phyloP scores from a whole-genome alignment of 2,113 vertebrate species.

The Microcebus murinus region DNA sequence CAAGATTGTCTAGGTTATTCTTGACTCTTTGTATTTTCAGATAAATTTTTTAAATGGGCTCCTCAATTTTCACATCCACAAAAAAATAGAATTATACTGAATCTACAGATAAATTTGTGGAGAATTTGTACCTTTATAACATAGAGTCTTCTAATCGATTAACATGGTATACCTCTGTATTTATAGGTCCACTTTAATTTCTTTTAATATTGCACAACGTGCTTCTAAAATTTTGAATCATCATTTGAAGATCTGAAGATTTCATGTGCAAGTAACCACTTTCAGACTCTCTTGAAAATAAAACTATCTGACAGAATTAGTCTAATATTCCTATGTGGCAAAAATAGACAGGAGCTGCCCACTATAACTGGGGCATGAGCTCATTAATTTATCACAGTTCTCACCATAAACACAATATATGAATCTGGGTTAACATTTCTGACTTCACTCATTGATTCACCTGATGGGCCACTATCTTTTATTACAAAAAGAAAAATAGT shows the following conservation, averaged over 20 bases:
- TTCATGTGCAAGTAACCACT: not conserved
- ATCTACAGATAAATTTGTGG: not conserved
- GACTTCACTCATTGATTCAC: not conserved
- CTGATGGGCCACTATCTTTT: not conserved
- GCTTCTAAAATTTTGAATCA: not conserved
- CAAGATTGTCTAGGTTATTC: not conserved
- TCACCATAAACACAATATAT: not conserved
- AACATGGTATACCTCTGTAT: not conserved
- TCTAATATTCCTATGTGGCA: not conserved
- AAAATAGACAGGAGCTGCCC: not conserved
- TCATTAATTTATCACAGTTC: not conserved
- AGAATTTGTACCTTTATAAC: not conserved
- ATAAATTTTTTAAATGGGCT: not conserved
- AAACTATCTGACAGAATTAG: not conserved
- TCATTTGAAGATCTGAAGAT: slow-evolving; percentile 14
- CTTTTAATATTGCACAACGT: not conserved
- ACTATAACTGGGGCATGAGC: not conserved
- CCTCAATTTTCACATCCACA: not conserved
- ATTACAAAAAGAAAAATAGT: not conserved
- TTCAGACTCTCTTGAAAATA: not conserved
- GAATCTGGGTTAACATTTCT: not conserved
- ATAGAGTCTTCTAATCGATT: not conserved
- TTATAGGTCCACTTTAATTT: not conserved
- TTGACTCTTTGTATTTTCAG: not conserved
- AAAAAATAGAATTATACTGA: not conserved